Evolutionary conservation across 2,797 vertebrate genomes (phyloP).

Genomic region (Coregonus suidteri): DNA sequence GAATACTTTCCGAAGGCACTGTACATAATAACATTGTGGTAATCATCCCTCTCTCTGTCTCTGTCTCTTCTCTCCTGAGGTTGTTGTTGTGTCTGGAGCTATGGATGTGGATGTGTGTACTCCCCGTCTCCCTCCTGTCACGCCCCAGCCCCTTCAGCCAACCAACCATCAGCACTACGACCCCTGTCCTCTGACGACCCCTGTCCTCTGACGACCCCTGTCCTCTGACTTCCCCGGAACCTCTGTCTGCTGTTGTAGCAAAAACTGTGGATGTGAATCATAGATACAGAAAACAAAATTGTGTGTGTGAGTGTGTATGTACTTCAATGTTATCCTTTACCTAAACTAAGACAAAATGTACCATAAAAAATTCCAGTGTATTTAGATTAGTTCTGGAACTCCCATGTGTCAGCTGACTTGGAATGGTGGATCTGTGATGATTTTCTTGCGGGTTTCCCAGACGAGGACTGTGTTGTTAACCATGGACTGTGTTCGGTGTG

Average conservation of each 20-base stretch:
- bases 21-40: neutral
- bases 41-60: slow-evolving; percentile 7
- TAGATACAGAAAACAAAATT: slow-evolving; percentile 78
- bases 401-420: slow-evolving; percentile 82
- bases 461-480: slow-evolving; percentile 82
- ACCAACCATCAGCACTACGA: slow-evolving; percentile 46
- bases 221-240: slow-evolving; percentile 42
- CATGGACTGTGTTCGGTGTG: slow-evolving; percentile 89
- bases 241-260: slow-evolving; percentile 92
- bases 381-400: slow-evolving; percentile 83
- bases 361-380: slow-evolving; percentile 67
- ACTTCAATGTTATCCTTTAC: slow-evolving; percentile 92
- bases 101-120: slow-evolving; percentile 77
- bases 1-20: no score
- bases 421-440: slow-evolving; percentile 89
- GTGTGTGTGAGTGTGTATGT: slow-evolving; percentile 81
- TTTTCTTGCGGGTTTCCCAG: slow-evolving; percentile 82
- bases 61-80: slow-evolving; percentile 55
- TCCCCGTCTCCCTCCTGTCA: slow-evolving; percentile 74
- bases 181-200: slow-evolving; percentile 50
- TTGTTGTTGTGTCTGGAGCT: slow-evolving; percentile 85
- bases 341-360: slow-evolving; percentile 74
- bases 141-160: slow-evolving; percentile 81
- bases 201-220: slow-evolving; percentile 41
- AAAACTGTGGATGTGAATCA: slow-evolving; percentile 93